Conservation (phyloP, 2,797 vertebrate genomes). For the Galago senegalensis region DNA sequence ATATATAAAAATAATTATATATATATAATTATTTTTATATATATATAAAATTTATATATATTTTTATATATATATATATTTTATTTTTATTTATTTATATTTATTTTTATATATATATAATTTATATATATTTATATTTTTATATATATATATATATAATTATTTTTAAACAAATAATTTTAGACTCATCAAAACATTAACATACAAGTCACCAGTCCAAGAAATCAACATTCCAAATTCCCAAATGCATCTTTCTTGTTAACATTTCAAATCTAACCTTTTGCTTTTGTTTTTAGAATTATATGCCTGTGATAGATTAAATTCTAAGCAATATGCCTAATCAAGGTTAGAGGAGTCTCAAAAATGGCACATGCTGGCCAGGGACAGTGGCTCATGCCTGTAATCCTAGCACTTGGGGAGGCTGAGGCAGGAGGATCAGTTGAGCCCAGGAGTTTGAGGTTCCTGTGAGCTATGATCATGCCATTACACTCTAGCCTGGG, state of each 20-base stretch:
- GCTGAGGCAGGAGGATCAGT: background rate
- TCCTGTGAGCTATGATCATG: too few species aligned
- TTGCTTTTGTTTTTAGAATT: background rate
- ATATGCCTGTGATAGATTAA: background rate
- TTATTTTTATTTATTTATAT: too few species aligned
- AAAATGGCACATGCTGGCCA: background rate
- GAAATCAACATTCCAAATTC: conserved; percentile 29
- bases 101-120: too few species aligned
- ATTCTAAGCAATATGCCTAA: conserved; percentile 13
- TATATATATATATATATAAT: too few species aligned
- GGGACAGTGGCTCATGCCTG: background rate
- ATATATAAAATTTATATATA: too few species aligned
- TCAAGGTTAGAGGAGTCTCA: background rate
- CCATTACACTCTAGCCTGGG: background rate
- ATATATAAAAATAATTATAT: too few species aligned
- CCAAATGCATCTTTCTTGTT: background rate
- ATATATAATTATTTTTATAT: too few species aligned
- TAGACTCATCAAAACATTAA: conserved; percentile 45
- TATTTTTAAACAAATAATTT: conserved; percentile 28
- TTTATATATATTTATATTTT: too few species aligned
- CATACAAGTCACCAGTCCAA: background rate
- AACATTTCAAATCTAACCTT: background rate
- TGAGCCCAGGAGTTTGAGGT: background rate
- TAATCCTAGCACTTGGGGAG: background rate
- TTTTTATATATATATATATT: too few species aligned